Evolutionary conservation across 2,113 vertebrate genomes (phyloP), one percentile per base, ranked within the genome.

Genomic region (Hylia prasina): DNA sequence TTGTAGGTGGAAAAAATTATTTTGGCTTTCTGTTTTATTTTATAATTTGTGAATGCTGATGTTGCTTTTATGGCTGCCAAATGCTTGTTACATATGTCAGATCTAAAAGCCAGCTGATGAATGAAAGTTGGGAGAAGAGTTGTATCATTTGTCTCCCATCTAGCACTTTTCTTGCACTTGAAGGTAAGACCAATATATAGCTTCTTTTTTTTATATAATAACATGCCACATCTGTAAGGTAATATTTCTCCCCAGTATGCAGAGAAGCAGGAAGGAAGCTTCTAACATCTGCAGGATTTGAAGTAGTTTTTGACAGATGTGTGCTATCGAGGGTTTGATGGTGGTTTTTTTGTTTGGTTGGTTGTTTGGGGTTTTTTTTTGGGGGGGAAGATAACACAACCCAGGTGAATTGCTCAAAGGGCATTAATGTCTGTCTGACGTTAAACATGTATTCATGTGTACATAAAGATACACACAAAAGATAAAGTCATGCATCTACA

Each of bases 41-140:
- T 94, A 85, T 83, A 79, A 95, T 93, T 94, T 96, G 82, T 90
- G 87, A 91, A 88, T 91, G 81, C 96, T 97, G 90, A 77, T 89
- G 69, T 92, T 91, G 89, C 50, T 87, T 93, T 96, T 97, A 94
- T 93, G 81, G 82, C 86, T 91, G 89, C 94, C 94, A 92, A 89
- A 93, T 95, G 66, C 87, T 96, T 78, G 70, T 77, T 96, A 77
- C 64, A 82, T 87, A 76, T 90, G 83, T 83, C 73, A 56, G 60
- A 82, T 93, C 87, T 96, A 80, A 97, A 95, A 96, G 56, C 50
- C 27, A 44, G 27, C 60, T 91, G 92, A 89, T 50, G 23, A 73
- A 96, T 89, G 70, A 92, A 90, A 95, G 72, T 56, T 96, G 54
- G 30, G 93, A 80, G 35, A 77, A 48, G 48, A 85, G 44, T 76